A percentile compares a stretch with the other conserved stretches of the same genome.
Evolutionary conservation across 2,888 invertebrate genomes (phyloP).

Genomic region (Timandra comae): DNA sequence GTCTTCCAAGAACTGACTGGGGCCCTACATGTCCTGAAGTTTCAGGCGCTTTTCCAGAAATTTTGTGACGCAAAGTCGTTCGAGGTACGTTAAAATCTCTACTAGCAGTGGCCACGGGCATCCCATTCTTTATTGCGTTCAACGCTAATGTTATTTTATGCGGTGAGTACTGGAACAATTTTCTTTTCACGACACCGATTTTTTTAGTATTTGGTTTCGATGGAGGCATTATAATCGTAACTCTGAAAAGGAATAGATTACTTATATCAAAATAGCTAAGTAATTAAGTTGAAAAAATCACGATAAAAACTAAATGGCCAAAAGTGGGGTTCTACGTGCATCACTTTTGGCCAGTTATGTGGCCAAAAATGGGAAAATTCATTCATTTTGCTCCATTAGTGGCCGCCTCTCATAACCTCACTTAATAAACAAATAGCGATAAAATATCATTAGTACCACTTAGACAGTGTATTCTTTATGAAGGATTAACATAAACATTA

Average conservation of each 20-base stretch:
- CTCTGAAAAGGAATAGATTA: neutral
- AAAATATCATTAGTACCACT: too few species aligned
- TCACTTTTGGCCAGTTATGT: too few species aligned
- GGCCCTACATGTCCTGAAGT: constrained; percentile 25
- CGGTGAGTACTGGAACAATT: constrained; percentile 10
- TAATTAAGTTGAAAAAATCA: too few species aligned
- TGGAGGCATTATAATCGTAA: neutral
- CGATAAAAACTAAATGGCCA: neutral
- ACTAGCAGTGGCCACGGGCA: constrained; percentile 3
- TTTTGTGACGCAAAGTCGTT: constrained; percentile 20
- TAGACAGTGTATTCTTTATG: too few species aligned
- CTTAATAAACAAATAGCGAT: too few species aligned
- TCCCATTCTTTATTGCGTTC: constrained; percentile 7
- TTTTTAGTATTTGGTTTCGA: neutral
- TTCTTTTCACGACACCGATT: constrained; percentile 7
- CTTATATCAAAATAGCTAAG: too few species aligned
- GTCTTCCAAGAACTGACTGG: constrained; percentile 20
- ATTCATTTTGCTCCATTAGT: too few species aligned
- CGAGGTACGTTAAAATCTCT: constrained; percentile 17
- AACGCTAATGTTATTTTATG: constrained; percentile 10
- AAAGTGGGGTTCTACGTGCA: neutral
- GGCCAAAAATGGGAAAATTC: too few species aligned
- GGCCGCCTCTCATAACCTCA: too few species aligned
- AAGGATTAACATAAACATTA: too few species aligned
- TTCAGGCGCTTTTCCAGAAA: constrained; percentile 18